Evolutionary conservation across 2,888 invertebrate genomes (phyloP), one percentile per base, ranked within the genome.

Genomic region (Drosophila fulvimacula): DNA sequence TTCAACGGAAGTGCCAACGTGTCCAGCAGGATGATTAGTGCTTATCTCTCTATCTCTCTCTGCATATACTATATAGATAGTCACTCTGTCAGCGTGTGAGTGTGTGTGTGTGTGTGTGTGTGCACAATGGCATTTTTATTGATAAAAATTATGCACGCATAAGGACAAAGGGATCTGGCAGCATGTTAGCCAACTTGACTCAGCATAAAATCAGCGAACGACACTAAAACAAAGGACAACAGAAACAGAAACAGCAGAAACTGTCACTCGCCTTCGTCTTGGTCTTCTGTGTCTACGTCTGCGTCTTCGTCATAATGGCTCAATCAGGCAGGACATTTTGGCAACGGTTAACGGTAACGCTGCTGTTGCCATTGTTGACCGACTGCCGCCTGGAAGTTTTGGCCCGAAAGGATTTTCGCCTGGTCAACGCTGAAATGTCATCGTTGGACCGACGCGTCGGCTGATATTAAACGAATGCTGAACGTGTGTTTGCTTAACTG

Each of bases 91-190:
- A 11, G 15, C n/a, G 10, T 34, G 34, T 36, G 5, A 42, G 21
- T 52, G 34, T 65, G 30, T 51, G 17, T 34, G 34, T 36, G 5
- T 46, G 21, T 52, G 34, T 65, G 30, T 51, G 17, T 61, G 38
- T 59, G 57, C 61, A 77, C 73, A 82, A 70, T 70, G 69, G 34
- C 48, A 58, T 67, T 76, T 77, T 88, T 88, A 82, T 85, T 83
- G 83, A 83, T 83, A 88, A 85, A 86, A 88, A 88, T 88, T 83
- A 88, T 85, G 88, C 75, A 83, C 83, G 82, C 86, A 68, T 58
- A 56, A 39, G 55, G 44, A 82, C 75, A 88, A 82, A 68, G 51
- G 59, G 61, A 63, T 61, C 66, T 69, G 24, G 56, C 59, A 55
- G 57, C 61, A 58, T 81, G 84, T 87, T 87, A 84, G 86, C 68